Evolutionary conservation across 2,113 vertebrate species (phyloP).

Genomic region (Otus sunia): DNA sequence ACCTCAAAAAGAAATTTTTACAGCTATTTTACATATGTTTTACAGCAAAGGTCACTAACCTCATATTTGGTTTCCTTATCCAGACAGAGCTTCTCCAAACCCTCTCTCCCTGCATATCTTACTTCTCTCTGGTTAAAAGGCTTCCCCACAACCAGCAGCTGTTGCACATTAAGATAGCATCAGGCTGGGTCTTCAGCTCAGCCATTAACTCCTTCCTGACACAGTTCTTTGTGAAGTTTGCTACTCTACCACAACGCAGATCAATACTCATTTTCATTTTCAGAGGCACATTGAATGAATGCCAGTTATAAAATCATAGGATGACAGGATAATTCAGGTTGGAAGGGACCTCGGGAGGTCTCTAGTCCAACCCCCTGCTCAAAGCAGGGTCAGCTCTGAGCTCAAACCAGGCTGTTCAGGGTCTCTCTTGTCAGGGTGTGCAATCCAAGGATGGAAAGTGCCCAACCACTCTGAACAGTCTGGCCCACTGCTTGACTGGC

Average conservation of each 20-base stretch:
- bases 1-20: neutral
- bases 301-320: neutral
- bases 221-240: neutral
- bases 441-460: neutral
- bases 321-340: neutral
- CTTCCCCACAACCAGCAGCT: neutral
- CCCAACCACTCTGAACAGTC: neutral
- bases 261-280: neutral
- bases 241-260: neutral
- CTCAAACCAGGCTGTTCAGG: neutral
- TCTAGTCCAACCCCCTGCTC: neutral
- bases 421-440: neutral
- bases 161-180: neutral
- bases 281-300: neutral
- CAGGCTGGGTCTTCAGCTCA: neutral
- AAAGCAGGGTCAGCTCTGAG: neutral
- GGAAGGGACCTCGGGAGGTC: neutral
- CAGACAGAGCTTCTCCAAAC: neutral
- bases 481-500: neutral
- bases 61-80: neutral
- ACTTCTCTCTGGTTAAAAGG: neutral
- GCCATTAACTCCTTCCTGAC: neutral
- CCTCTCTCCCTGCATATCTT: fast-evolving
- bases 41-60: neutral
- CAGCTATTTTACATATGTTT: fast-evolving